Conservation (phyloP, 2,888 invertebrate species). For the Malthinus flaveolus region DNA sequence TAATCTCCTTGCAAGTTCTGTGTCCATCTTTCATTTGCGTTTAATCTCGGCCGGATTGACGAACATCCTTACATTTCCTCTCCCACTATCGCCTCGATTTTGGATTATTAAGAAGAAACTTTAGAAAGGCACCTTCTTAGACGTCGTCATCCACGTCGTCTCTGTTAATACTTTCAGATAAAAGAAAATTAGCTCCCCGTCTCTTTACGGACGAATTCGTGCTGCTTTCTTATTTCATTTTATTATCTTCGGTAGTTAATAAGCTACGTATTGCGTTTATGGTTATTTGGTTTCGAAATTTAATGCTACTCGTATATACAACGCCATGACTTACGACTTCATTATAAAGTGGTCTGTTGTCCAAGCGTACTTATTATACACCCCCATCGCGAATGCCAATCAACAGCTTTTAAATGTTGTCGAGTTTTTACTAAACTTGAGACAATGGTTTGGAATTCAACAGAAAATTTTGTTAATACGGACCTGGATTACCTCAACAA, state of each 20-base stretch:
- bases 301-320: no score
- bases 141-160: no score
- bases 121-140: slow-evolving; percentile 27
- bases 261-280: slow-evolving; percentile 9
- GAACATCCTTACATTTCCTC: slow-evolving; percentile 8
- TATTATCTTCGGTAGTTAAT: slow-evolving; percentile 21
- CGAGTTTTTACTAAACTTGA: no score
- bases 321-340: slow-evolving; percentile 6
- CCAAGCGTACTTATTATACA: no score
- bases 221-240: slow-evolving; percentile 14
- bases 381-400: no score
- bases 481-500: no score
- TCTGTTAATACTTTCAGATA: slow-evolving; percentile 12
- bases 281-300: slow-evolving; percentile 15
- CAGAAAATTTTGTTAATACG: no score
- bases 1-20: slow-evolving; percentile 15
- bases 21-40: slow-evolving; percentile 29
- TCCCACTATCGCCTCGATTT: slow-evolving; percentile 14
- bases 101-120: slow-evolving; percentile 26
- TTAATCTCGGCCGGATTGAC: slow-evolving; percentile 22
- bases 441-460: no score
- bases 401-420: no score
- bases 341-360: slow-evolving; percentile 12
- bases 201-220: slow-evolving; percentile 19
- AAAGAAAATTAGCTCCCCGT: slow-evolving; percentile 27